A percentile compares a stretch with the other conserved stretches of the same genome.
These are phyloP conservation scores for Tetramorium parvispinum DNA, from an alignment of 1,140 invertebrate genomes.

Conservation along the genomic window DNA sequence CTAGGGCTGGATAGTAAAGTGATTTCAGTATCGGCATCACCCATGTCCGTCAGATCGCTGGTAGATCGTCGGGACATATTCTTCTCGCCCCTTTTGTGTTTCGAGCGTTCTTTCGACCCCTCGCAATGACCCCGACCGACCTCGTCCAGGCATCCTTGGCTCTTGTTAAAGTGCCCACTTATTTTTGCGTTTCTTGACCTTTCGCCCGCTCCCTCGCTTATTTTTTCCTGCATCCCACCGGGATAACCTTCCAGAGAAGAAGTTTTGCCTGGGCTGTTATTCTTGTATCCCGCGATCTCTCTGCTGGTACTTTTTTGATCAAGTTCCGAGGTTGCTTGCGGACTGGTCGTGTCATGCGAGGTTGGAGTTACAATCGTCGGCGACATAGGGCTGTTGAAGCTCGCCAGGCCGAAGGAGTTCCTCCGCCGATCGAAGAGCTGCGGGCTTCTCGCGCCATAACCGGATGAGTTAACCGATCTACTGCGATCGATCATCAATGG, in stretches of 20 bases:
- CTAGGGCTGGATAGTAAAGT: constrained; percentile 88
- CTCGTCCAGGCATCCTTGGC: constrained; percentile 79
- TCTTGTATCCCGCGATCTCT: constrained; percentile 31
- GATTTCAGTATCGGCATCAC: constrained; percentile 87
- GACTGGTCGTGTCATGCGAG: constrained; percentile 48
- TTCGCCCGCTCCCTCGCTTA: constrained; percentile 7
- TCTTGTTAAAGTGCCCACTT: constrained; percentile 76
- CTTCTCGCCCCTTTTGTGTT: constrained; percentile 60
- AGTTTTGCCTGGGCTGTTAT: constrained; percentile 2
- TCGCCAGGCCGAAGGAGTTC: constrained; percentile 73
- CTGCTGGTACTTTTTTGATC: background rate
- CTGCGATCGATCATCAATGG: constrained; percentile 44
- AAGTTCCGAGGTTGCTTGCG: constrained; percentile 38
- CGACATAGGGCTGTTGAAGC: constrained; percentile 74
- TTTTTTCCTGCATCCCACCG: constrained; percentile 20
- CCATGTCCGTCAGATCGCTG: constrained; percentile 90
- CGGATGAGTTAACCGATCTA: constrained; percentile 62
- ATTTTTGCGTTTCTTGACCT: constrained; percentile 56
- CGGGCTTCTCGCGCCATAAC: constrained; percentile 70
- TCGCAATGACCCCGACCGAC: constrained; percentile 6
- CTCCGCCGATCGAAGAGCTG: constrained; percentile 72
- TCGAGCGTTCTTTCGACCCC: background rate
- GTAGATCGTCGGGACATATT: constrained; percentile 88
- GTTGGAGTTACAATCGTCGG: constrained; percentile 72
- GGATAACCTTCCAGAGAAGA: constrained; percentile 41